Evolutionary conservation across 2,888 invertebrate genomes (phyloP).

Genomic region (Watsonalla binaria): DNA sequence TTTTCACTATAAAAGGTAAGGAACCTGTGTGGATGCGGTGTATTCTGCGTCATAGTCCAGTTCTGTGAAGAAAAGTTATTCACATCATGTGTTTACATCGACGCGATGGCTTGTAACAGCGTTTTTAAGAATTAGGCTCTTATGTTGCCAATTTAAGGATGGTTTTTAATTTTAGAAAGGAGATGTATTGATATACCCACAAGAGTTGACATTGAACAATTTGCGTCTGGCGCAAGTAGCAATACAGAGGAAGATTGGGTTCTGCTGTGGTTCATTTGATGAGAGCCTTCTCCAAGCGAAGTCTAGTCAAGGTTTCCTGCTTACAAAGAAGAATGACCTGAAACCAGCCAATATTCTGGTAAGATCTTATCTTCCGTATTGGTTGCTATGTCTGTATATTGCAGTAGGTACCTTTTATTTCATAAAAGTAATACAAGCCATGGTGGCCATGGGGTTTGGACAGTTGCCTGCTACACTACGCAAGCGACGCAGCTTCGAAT

Average conservation of each 20-base stretch:
- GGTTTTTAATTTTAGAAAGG: slow-evolving; percentile 34
- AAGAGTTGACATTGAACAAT: slow-evolving; percentile 42
- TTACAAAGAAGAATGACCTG: slow-evolving; percentile 34
- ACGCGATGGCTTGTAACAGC: no score
- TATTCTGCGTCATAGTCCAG: no score
- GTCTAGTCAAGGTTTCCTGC: slow-evolving; percentile 9
- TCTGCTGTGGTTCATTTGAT: slow-evolving; percentile 44
- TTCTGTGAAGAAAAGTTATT: no score
- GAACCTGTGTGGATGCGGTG: no score
- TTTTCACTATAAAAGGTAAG: no score
- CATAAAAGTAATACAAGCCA: neutral
- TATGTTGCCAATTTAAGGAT: no score
- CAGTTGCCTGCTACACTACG: no score
- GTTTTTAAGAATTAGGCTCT: no score
- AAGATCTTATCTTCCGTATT: slow-evolving; percentile 14
- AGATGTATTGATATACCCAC: slow-evolving; percentile 43
- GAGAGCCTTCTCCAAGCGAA: slow-evolving; percentile 12
- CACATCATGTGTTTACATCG: no score
- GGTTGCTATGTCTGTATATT: neutral
- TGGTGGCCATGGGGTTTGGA: no score
- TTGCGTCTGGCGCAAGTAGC: slow-evolving; percentile 55
- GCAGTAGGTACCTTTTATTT: neutral
- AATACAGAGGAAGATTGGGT: slow-evolving; percentile 57
- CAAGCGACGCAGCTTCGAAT: no score
- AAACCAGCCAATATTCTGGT: slow-evolving; percentile 68